phyloP scores from a whole-genome alignment of 2,888 invertebrate genomes.

The Meteorus colon region DNA sequence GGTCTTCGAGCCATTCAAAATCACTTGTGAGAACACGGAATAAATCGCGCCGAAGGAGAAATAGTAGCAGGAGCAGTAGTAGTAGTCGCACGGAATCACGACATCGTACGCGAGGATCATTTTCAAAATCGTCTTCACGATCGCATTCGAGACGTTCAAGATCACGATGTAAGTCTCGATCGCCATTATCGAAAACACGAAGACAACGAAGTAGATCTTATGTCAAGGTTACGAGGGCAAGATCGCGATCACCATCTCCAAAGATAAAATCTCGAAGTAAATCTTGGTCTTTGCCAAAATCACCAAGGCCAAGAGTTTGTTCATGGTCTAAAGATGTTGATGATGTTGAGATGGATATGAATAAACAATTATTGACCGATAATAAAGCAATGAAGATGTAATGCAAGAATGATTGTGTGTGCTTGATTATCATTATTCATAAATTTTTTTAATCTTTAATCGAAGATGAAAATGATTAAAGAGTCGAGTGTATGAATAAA shows the following conservation, averaged over 20 bases:
- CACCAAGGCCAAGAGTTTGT: conserved; percentile 69
- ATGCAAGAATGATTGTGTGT: conserved; percentile 18
- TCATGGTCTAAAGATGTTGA: conserved; percentile 75
- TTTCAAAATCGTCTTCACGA: conserved; percentile 28
- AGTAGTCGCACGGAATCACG: neutral
- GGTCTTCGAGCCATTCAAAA: conserved; percentile 58
- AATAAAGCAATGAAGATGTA: conserved; percentile 19
- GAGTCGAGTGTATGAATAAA: neutral
- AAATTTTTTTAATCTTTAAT: neutral
- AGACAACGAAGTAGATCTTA: conserved; percentile 58
- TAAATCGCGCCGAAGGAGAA: conserved; percentile 53
- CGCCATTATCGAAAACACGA: conserved; percentile 66
- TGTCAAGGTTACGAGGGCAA: conserved; percentile 64
- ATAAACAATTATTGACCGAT: conserved; percentile 26
- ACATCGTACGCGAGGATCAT: neutral
- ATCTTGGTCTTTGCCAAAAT: conserved; percentile 79
- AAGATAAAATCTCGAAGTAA: conserved; percentile 74
- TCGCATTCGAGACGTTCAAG: conserved; percentile 53
- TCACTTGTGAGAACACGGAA: conserved; percentile 63
- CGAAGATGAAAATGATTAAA: neutral
- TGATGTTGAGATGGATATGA: conserved; percentile 31
- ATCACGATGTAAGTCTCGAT: conserved; percentile 59
- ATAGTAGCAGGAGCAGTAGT: conserved; percentile 48
- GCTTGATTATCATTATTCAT: neutral
- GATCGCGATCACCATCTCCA: conserved; percentile 58